A percentile compares a stretch with the other conserved stretches of the same genome.
phyloP scores from a whole-genome alignment of 2,888 invertebrate species.

The Ectobius pallidus region DNA sequence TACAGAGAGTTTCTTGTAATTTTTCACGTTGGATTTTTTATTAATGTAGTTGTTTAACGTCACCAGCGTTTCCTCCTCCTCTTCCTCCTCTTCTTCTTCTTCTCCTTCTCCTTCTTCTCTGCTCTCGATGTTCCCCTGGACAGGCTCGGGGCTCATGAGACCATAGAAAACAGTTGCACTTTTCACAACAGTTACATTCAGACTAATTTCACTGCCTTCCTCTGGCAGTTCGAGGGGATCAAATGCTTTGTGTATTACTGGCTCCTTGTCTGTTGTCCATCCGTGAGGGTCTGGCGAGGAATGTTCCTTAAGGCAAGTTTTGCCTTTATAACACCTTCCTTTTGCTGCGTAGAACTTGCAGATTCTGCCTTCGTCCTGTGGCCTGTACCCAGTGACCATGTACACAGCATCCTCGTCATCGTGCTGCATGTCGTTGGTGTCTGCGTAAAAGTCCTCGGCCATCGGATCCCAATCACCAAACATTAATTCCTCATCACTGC shows the following conservation, averaged over 20 bases:
- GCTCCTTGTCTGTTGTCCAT: slow-evolving; percentile 30
- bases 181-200: background rate
- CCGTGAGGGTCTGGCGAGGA: slow-evolving; percentile 10
- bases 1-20: background rate
- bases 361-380: slow-evolving; percentile 30
- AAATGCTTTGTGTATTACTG: background rate
- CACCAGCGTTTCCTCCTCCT: slow-evolving; percentile 4
- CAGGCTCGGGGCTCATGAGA: background rate
- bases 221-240: background rate
- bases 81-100: background rate
- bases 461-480: slow-evolving; percentile 31
- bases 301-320: slow-evolving; percentile 29
- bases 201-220: background rate
- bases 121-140: background rate
- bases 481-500: background rate
- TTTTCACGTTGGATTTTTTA: background rate
- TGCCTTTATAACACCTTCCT: slow-evolving; percentile 25
- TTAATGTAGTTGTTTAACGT: slow-evolving; percentile 25
- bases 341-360: slow-evolving; percentile 26
- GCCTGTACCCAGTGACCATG: slow-evolving; percentile 33
- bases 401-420: slow-evolving; percentile 35
- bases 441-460: slow-evolving; percentile 25
- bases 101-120: too few relatives aligned
- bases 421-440: background rate
- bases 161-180: slow-evolving; percentile 2